Percentiles rank a stretch among this genome's conserved stretches.
Conservation (phyloP, 1,140 invertebrate genomes). For the Eriosoma lanigerum region DNA sequence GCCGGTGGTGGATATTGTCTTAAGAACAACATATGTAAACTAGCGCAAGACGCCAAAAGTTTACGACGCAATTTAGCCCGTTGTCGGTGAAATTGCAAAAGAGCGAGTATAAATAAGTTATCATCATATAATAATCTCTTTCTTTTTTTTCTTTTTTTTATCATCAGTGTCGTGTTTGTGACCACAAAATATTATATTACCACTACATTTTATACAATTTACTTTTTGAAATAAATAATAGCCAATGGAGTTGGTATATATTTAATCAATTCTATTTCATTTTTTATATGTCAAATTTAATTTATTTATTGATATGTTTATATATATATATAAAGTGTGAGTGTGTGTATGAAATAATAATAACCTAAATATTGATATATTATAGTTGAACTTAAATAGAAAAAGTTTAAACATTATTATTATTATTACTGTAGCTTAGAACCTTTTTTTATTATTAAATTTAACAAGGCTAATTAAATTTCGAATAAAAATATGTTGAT, state of each 20-base stretch:
- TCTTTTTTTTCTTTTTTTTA: no score
- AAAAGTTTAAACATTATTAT: background rate
- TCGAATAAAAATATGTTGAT: background rate
- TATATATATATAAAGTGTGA: no score
- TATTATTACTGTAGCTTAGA: background rate
- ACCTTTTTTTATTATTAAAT: background rate
- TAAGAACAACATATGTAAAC: constrained; percentile 49
- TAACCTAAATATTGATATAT: no score
- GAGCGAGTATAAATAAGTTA: background rate
- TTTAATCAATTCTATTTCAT: no score
- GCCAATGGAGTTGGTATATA: no score
- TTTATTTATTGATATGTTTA: no score
- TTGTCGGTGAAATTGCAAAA: background rate
- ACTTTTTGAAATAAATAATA: no score
- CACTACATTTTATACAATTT: no score
- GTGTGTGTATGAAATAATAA: no score
- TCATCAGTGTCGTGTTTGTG: no score
- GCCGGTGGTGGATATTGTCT: constrained; percentile 15
- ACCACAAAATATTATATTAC: no score
- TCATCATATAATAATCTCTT: background rate
- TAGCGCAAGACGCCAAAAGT: background rate
- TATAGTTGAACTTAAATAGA: background rate
- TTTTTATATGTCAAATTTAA: no score
- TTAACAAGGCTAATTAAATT: background rate
- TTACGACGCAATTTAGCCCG: constrained; percentile 13